These are phyloP conservation scores for Drosophila nikananu DNA, from an alignment of 1,140 invertebrate genomes.

Conservation along the genomic window DNA sequence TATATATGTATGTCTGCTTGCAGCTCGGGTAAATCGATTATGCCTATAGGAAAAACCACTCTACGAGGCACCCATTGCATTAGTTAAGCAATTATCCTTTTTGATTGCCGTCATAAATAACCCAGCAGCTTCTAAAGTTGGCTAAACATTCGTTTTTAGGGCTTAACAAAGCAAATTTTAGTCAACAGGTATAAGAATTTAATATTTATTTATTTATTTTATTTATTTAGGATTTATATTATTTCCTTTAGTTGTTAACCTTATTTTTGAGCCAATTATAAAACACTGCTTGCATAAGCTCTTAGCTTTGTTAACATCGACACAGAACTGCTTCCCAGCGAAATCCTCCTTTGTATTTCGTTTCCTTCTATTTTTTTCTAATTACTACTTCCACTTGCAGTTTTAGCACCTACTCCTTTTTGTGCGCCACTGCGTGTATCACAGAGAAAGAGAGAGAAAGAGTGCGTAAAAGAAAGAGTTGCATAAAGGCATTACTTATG, in stretches of 20 bases:
- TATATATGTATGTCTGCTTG: slow-evolving; percentile 23
- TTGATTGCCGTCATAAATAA: slow-evolving; percentile 13
- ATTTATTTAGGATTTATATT: no score
- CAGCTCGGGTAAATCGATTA: slow-evolving; percentile 37
- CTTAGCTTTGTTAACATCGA: background rate
- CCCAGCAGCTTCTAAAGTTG: background rate
- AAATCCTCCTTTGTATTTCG: background rate
- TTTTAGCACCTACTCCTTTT: slow-evolving; percentile 28
- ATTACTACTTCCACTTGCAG: slow-evolving; percentile 26
- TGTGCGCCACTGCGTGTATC: slow-evolving; percentile 1
- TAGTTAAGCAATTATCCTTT: slow-evolving; percentile 32
- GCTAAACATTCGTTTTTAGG: background rate
- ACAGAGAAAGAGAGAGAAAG: background rate
- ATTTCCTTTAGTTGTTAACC: background rate
- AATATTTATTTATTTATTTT: no score
- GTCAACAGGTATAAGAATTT: background rate
- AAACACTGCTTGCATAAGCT: background rate
- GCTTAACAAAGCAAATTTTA: background rate
- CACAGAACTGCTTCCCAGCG: background rate
- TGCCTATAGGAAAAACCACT: slow-evolving; percentile 22
- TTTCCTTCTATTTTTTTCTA: slow-evolving; percentile 9
- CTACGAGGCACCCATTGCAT: slow-evolving; percentile 16
- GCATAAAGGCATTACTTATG: slow-evolving; percentile 11
- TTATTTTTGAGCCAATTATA: background rate
- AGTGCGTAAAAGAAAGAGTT: background rate